These are phyloP conservation scores for Gonatopus flavifemur DNA, from an alignment of 1,140 invertebrate species.

Conservation along the genomic window DNA sequence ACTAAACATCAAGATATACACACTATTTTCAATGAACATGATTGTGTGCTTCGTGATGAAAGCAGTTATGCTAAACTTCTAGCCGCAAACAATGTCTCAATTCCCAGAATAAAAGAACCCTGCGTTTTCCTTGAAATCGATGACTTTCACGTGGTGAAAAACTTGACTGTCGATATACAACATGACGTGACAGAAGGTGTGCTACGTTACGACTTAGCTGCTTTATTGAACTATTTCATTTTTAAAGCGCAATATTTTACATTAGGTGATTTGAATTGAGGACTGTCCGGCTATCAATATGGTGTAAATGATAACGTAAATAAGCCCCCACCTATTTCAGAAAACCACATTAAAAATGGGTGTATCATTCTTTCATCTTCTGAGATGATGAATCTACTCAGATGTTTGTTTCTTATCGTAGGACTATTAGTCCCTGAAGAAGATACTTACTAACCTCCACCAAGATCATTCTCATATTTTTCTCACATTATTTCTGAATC, in stretches of 20 bases:
- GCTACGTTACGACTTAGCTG: constrained; percentile 11
- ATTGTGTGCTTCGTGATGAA: constrained; percentile 1
- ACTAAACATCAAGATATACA: neutral
- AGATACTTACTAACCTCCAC: neutral
- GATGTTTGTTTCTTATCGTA: neutral
- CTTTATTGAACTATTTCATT: constrained; percentile 13
- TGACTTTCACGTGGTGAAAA: constrained; percentile 10
- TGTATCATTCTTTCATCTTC: neutral
- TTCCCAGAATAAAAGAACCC: neutral
- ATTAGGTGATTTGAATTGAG: constrained; percentile 9
- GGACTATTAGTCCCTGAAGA: neutral
- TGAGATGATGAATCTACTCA: neutral
- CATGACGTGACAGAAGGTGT: constrained; percentile 16
- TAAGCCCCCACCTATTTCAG: neutral
- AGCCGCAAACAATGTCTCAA: neutral
- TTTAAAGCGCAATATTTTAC: constrained; percentile 9
- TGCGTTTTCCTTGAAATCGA: neutral
- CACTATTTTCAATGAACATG: neutral
- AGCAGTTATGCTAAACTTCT: neutral
- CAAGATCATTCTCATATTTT: too few relatives aligned
- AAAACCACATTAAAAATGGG: neutral
- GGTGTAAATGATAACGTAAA: neutral
- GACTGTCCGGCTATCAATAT: constrained; percentile 4
- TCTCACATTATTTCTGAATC: too few relatives aligned
- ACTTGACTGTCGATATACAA: constrained; percentile 10